Evolutionary conservation across 2,888 invertebrate species (phyloP), one percentile per base, ranked within the genome.

Genomic region (Baronia brevicornis): DNA sequence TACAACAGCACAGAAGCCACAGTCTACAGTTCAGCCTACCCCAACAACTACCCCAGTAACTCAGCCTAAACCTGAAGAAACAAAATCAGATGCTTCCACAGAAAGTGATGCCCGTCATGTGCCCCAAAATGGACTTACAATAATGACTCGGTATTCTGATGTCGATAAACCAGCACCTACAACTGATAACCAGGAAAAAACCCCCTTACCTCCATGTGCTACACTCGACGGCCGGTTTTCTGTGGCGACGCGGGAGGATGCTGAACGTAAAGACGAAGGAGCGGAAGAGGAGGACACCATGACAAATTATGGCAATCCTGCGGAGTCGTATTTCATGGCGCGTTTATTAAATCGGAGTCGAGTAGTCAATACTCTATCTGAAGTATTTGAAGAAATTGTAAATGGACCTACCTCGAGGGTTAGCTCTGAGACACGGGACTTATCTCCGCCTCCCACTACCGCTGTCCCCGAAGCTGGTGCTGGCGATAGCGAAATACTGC

Each of bases 321-420:
- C 79, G 2, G 82, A 84, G 43, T 84, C 84, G 0, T 80, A 75
- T 46, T 84, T 84, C 46, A 84, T 84, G 71, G 72, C 75, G 30
- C 68, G 84, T 1, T 56, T 80, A 22, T 57, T 84, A 10, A 75
- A 70, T 43, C 66, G 82, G 14, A 70, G 59, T 4, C 63, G 71
- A 25, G 60, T 84, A 8, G 54, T 75, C 11, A 82, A 84, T 42
- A 79, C 82, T 0, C 61, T 84, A 2, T 65, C 68, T 2, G 68
- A 69, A 3, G 73, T 84, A n/a, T 72, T 66, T 36, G 71, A 70
- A 2, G 84, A 84, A 48, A 65, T 84, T 19, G 54, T 54, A 8
- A 50, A 44, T 25, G 48, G 48, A 1, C 36, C 35, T 15, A 7
- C 31, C 18, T 25, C 37, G 9, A 25, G 26, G 19, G 39, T 41